phyloP scores from a whole-genome alignment of 2,797 vertebrate species.

The Caiman crocodilus region DNA sequence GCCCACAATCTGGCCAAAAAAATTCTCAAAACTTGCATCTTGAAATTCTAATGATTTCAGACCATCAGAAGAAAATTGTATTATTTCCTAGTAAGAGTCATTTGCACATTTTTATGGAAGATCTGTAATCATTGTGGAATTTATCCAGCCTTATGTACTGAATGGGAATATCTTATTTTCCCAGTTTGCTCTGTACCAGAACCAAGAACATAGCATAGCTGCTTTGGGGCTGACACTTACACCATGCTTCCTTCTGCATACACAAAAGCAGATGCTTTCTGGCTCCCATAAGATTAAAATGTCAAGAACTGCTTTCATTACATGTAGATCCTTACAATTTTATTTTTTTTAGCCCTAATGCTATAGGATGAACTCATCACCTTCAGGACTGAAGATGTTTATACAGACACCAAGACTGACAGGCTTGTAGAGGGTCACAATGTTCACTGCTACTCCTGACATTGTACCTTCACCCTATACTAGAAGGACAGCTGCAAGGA shows the following conservation, averaged over 20 bases:
- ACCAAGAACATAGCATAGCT: slow-evolving; percentile 11
- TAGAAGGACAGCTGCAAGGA: background rate
- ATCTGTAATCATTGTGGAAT: background rate
- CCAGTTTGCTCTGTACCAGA: background rate
- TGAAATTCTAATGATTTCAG: slow-evolving; percentile 53
- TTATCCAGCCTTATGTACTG: background rate
- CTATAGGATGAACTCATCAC: slow-evolving; percentile 3
- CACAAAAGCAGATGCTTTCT: slow-evolving; percentile 50
- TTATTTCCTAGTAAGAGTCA: background rate
- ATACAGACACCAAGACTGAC: background rate
- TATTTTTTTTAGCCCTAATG: background rate
- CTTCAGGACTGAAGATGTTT: background rate
- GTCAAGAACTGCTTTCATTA: slow-evolving; percentile 31
- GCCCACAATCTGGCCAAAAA: slow-evolving; percentile 57
- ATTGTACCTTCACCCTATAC: background rate
- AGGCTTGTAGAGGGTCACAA: background rate
- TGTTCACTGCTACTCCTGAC: background rate
- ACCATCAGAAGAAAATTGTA: slow-evolving; percentile 7
- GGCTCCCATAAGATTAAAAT: slow-evolving; percentile 41
- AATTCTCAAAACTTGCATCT: slow-evolving; percentile 71
- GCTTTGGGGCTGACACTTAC: slow-evolving; percentile 33
- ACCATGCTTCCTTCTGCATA: slow-evolving; percentile 9
- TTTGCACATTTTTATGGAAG: slow-evolving; percentile 1
- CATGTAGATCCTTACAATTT: background rate
- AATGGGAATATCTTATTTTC: slow-evolving; percentile 3